These are phyloP conservation scores for Archilochus colubris DNA, from an alignment of 2,113 vertebrate genomes.

Conservation along the genomic window DNA sequence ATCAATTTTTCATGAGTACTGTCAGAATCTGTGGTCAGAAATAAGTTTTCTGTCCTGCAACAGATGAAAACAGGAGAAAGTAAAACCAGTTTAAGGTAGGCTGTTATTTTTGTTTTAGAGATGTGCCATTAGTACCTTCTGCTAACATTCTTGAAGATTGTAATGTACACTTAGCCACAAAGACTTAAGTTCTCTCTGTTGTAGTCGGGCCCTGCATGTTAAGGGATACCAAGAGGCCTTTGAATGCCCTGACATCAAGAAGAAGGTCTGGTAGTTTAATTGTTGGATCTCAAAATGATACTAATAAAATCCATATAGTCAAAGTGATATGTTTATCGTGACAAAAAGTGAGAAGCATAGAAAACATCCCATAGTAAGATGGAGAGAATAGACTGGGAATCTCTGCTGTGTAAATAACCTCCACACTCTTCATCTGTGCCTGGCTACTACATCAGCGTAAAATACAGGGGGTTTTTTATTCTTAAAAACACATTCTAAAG, in stretches of 20 bases:
- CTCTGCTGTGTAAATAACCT: neutral
- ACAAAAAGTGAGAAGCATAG: neutral
- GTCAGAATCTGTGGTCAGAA: neutral
- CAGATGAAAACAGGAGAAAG: neutral
- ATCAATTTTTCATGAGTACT: neutral
- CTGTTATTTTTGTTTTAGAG: neutral
- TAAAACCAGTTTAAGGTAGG: neutral
- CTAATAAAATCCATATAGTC: neutral
- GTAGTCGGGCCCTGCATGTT: neutral
- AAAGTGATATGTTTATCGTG: neutral
- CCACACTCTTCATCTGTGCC: neutral
- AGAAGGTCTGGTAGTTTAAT: neutral
- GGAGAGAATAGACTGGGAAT: neutral
- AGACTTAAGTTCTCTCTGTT: neutral
- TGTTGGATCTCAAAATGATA: neutral
- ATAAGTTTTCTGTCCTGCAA: neutral
- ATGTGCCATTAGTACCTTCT: neutral
- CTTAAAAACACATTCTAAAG: neutral
- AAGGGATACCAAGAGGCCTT: neutral
- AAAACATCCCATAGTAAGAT: neutral
- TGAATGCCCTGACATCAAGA: neutral
- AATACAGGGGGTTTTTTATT: neutral
- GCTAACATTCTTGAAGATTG: neutral
- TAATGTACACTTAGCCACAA: neutral
- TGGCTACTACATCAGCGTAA: neutral